Percentiles rank a stretch among this genome's conserved stretches.
These are phyloP conservation scores for Pandemis heparana DNA, from an alignment of 2,888 invertebrate species.

Conservation along the genomic window DNA sequence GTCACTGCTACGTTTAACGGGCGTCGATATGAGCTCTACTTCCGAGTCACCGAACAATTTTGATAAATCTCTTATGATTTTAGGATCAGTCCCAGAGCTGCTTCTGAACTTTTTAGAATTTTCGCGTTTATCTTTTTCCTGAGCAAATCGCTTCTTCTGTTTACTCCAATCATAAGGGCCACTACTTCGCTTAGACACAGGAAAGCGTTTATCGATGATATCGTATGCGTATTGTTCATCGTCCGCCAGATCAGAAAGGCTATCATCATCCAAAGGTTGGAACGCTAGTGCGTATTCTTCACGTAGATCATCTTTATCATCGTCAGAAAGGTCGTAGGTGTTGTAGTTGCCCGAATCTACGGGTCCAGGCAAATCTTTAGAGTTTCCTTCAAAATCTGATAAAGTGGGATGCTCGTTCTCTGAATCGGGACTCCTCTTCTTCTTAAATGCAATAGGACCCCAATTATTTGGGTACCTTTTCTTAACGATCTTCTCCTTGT, in stretches of 20 bases:
- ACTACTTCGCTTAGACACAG: slow-evolving; percentile 88
- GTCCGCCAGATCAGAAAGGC: slow-evolving; percentile 69
- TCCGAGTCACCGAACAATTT: slow-evolving; percentile 87
- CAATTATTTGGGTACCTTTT: slow-evolving; percentile 79
- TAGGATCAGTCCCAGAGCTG: slow-evolving; percentile 88
- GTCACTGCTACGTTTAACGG: slow-evolving; percentile 84
- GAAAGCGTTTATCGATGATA: slow-evolving; percentile 86
- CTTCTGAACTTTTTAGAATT: slow-evolving; percentile 69
- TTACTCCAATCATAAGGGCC: slow-evolving; percentile 64
- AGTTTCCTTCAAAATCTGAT: slow-evolving; percentile 64
- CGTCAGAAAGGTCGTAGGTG: slow-evolving; percentile 68
- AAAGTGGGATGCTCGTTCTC: slow-evolving; percentile 57
- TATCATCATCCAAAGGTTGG: slow-evolving; percentile 79
- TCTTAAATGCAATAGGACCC: slow-evolving; percentile 83
- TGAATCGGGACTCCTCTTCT: slow-evolving; percentile 76
- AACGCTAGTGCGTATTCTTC: slow-evolving; percentile 82
- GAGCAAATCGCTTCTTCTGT: slow-evolving; percentile 68
- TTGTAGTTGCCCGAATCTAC: slow-evolving; percentile 66
- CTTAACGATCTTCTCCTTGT: slow-evolving; percentile 78
- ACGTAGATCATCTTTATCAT: slow-evolving; percentile 75
- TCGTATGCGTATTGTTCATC: slow-evolving; percentile 77
- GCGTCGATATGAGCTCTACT: slow-evolving; percentile 74
- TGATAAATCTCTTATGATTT: slow-evolving; percentile 88
- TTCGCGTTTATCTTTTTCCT: slow-evolving; percentile 68
- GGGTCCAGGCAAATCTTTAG: slow-evolving; percentile 58